phyloP scores from a whole-genome alignment of 2,888 invertebrate species.

The Lasioglossum calceatum region DNA sequence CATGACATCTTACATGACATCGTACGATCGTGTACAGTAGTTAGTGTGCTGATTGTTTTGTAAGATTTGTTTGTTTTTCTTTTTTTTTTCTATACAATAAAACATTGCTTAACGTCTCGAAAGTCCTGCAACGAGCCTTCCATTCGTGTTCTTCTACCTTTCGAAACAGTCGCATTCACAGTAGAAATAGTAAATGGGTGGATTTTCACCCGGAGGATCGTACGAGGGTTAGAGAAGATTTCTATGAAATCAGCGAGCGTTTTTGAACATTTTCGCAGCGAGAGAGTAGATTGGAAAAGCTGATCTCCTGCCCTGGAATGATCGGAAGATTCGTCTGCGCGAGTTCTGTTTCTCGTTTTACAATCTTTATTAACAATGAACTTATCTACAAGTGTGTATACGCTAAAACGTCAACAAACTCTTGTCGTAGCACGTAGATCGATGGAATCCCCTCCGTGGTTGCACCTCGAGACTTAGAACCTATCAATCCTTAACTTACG shows the following conservation, averaged over 20 bases:
- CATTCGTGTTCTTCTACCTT: neutral
- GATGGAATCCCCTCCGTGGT: constrained; percentile 15
- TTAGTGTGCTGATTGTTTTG: constrained; percentile 77
- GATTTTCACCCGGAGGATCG: neutral
- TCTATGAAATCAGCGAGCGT: neutral
- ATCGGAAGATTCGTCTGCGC: neutral
- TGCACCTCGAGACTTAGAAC: constrained; percentile 14
- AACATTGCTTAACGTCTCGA: constrained; percentile 64
- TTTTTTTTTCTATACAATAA: constrained; percentile 77
- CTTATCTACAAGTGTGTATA: constrained; percentile 76
- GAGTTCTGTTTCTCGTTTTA: constrained; percentile 20
- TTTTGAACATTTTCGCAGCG: neutral
- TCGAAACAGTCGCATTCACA: neutral
- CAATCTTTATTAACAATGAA: constrained; percentile 73
- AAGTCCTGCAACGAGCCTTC: neutral
- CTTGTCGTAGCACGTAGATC: constrained; percentile 44
- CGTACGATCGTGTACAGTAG: constrained; percentile 75
- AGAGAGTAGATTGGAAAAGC: neutral
- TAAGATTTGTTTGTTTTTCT: constrained; percentile 77
- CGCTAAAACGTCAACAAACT: constrained; percentile 71
- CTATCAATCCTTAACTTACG: constrained; percentile 1
- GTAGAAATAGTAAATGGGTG: too few species aligned
- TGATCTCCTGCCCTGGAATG: neutral
- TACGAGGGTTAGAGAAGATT: neutral
- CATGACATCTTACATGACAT: constrained; percentile 45